Evolutionary conservation across 2,797 vertebrate genomes (phyloP), one percentile per base, ranked within the genome.

Genomic region (Cuniculus paca): DNA sequence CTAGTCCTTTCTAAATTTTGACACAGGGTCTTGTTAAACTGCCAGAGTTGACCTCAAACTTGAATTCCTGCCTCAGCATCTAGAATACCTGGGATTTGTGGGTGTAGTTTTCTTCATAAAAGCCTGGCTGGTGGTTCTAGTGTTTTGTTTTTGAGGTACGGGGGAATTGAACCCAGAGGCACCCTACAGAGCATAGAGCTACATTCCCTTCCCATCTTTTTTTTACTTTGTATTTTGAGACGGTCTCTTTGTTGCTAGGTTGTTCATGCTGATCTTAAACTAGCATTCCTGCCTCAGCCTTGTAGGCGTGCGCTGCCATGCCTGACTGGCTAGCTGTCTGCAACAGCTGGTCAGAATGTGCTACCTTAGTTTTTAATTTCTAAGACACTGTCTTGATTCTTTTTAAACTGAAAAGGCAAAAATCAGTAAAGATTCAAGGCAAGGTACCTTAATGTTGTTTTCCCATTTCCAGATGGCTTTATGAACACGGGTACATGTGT

Each of bases 351-450:
- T 60, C 56, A 65, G 50, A 58, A 75, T 74, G 79, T 84, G 28
- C 72, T 85, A 54, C 72, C 81, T 74, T 39, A 39, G 52, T 75
- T 80, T 80, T 84, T 72, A 90, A 94, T 63, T 70, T 86, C 48
- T 28, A 87, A 90, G 68, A 77, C 14, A 34, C 54, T 31, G 19
- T 36, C 14, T 87, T 75, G 17, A 20, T 68, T 65, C 68, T 84
- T 85, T 85, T 48, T 72, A 12, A 85, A 84, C 56, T 58, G 45
- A 60, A 42, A 65, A 68, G n/a, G 58, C 22, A 94, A 7, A 88
- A 63, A 10, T 68, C 6, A 39, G 63, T 81, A 54, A 85, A 77
- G 16, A 36, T 72, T 88, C 56, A 88, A 79, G 74, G 14, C 31
- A 88, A 70, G 68, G 89, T 39, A 87, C 12, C 68, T 74, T 68